These are phyloP conservation scores for Bryconaethiops microstoma DNA, from an alignment of 2,797 vertebrate genomes.

Conservation along the genomic window DNA sequence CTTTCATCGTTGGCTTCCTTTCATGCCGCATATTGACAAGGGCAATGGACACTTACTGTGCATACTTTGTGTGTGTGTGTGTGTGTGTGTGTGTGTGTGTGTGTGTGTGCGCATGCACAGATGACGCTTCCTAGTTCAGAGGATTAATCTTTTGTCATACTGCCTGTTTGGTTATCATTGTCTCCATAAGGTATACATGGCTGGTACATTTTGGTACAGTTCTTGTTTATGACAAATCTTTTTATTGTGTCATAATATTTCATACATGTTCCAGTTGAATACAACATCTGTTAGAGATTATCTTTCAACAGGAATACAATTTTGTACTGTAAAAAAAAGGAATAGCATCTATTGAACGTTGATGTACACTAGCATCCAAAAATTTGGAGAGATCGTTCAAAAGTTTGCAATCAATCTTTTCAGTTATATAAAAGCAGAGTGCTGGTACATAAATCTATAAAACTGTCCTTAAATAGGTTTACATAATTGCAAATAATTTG, in stretches of 20 bases:
- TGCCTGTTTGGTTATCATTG: no score
- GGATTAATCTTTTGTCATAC: no score
- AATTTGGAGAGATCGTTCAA: no score
- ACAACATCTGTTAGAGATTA: neutral
- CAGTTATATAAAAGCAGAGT: no score
- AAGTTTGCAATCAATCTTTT: no score
- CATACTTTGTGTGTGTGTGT: no score
- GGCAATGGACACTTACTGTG: neutral
- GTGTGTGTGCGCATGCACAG: neutral
- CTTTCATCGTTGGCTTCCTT: neutral
- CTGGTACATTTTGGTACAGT: neutral
- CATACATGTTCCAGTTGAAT: neutral
- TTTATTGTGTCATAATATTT: constrained; percentile 17
- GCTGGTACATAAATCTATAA: no score
- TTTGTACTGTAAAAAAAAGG: constrained; percentile 9
- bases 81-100: neutral
- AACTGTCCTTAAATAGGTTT: no score
- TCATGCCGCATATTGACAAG: neutral
- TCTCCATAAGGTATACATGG: no score
- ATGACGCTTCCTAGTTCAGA: no score
- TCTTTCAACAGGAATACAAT: constrained; percentile 2
- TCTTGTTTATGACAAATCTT: neutral
- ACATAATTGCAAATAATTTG: no score
- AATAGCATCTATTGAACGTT: neutral
- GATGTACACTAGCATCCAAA: neutral